Evolutionary conservation across 2,888 invertebrate species (phyloP), one percentile per base, ranked within the genome.

Genomic region (Callyntrura guangdongensis): DNA sequence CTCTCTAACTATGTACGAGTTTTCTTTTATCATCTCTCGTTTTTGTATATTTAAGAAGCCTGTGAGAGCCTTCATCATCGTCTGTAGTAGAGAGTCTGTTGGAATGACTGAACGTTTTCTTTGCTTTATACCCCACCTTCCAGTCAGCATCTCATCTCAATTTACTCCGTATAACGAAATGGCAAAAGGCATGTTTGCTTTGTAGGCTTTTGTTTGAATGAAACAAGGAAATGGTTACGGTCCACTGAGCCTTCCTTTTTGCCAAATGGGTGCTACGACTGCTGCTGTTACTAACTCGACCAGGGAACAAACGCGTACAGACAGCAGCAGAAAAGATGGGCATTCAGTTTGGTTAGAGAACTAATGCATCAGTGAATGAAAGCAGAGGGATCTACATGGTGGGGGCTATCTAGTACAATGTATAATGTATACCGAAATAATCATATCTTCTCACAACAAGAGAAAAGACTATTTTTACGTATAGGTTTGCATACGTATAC

Each of bases 161-260:
- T 79, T 56, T 56, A 53, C 77, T 79, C 27, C n/a, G n/a, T 27
- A 79, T 56, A 89, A 61, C 56, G 27, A 89, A 89, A 89, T 89
- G 84, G 89, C 77, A 89, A 89, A 84, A 84, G 64, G 47, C 64
- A 77, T 89, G 74, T 83, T 89, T 89, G 83, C 72, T 67, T 79
- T 90, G 85, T 74, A 53, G 36, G 77, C 86, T 74, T 86, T 86
- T 90, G 86, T 90, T 86, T 90, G 86, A 90, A 17, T 90, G 81
- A 86, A 90, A 90, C 90, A 90, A 90, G 90, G 90, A 90, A 90
- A 90, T 86, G 79, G 90, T 90, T 81, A 86, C 90, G 72, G 90
- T 90, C 90, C 90, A 90, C 86, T 86, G 90, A 47, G 81, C 85
- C 82, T 90, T 85, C 85, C 89, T 90, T 84, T 90, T 85, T 85